Conservation (phyloP, 2,113 vertebrate genomes). For the Lates calcarifer region DNA sequence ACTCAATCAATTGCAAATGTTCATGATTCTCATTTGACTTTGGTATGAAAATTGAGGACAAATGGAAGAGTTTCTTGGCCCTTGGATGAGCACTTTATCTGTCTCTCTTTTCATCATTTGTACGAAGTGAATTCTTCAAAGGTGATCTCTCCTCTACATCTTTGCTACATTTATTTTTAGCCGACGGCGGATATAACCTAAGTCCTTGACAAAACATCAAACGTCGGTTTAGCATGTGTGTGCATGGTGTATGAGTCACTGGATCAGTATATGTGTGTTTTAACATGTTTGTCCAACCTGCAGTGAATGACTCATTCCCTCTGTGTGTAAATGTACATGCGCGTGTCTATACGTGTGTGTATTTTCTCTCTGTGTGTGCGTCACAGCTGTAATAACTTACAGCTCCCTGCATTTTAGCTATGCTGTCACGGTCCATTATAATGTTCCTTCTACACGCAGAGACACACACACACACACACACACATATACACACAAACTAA, state of each 20-base stretch:
- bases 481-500: conserved; percentile 38
- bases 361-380: conserved; percentile 13
- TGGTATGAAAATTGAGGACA: conserved; percentile 52
- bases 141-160: conserved; percentile 53
- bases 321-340: conserved; percentile 38
- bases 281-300: conserved; percentile 78
- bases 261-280: conserved; percentile 74
- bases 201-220: conserved; percentile 79
- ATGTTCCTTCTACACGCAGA: conserved; percentile 45
- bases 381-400: conserved; percentile 79
- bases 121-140: conserved; percentile 61
- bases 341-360: conserved; percentile 44
- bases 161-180: conserved; percentile 73
- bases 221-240: conserved; percentile 68
- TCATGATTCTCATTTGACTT: conserved; percentile 55
- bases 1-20: conserved; percentile 40
- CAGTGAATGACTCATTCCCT: conserved; percentile 70
- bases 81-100: conserved; percentile 42
- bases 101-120: conserved; percentile 52
- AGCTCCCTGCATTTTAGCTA: conserved; percentile 71
- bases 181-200: conserved; percentile 61
- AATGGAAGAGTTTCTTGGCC: conserved; percentile 39
- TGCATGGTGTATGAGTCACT: conserved; percentile 70
- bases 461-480: conserved; percentile 24
- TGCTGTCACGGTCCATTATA: conserved; percentile 71